Conservation (phyloP, 2,113 vertebrate species). For the Eclectus roratus region DNA sequence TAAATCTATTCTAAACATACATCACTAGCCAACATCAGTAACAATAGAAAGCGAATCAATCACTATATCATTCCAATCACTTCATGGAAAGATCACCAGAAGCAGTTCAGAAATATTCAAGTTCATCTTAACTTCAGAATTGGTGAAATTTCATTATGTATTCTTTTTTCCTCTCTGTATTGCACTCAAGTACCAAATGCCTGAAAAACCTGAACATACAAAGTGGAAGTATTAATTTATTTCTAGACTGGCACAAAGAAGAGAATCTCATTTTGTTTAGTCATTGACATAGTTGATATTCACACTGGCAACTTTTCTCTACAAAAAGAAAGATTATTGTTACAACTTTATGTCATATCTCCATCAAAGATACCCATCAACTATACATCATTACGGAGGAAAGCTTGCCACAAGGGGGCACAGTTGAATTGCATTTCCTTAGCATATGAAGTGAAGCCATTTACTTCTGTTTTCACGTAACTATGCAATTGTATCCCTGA, state of each 20-base stretch:
- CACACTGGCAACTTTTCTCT: neutral
- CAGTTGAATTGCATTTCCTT: slow-evolving; percentile 42
- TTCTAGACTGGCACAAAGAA: neutral
- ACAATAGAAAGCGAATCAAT: neutral
- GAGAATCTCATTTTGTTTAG: neutral
- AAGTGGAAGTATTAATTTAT: neutral
- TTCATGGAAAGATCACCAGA: neutral
- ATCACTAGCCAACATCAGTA: neutral
- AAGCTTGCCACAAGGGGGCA: slow-evolving; percentile 68
- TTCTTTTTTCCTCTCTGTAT: neutral
- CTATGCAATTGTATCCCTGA: slow-evolving; percentile 25
- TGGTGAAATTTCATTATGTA: neutral
- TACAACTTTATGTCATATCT: neutral
- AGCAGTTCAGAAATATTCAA: neutral
- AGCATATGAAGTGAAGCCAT: neutral
- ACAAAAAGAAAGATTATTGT: neutral
- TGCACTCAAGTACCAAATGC: neutral
- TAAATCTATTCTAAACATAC: neutral
- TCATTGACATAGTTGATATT: neutral
- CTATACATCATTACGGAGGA: neutral
- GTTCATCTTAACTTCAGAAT: neutral
- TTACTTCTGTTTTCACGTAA: slow-evolving; percentile 42
- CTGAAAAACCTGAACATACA: neutral
- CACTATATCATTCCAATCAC: neutral
- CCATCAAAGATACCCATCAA: neutral